Evolutionary conservation across 2,888 invertebrate genomes (phyloP), one percentile per base, ranked within the genome.

Genomic region (Parnassius apollo): DNA sequence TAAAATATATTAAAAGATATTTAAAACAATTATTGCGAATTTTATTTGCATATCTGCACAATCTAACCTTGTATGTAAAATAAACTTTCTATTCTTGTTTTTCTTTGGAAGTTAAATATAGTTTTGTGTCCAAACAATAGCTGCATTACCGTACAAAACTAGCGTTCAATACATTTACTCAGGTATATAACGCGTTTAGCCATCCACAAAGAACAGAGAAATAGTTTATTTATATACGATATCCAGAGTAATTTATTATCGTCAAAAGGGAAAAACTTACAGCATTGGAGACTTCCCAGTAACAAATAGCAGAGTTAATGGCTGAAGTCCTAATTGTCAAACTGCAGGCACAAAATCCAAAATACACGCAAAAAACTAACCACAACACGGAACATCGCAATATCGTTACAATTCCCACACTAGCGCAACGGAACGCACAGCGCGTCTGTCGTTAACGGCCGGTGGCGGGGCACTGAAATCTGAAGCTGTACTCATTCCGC

Each of bases 391-490:
- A 76, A 79, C 86, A 86, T 88, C 87, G 88, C 82, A 82, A 81
- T 76, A 68, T 75, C 68, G 72, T 78, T 75, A 71, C 82, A 83
- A 80, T 80, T 81, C 78, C 83, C 77, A 64, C 75, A 70, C 74
- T 73, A 66, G 59, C 65, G 66, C 72, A 66, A 69, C 66, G 56
- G 71, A 52, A 68, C 80, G 12, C 45, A 73, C 74, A 68, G 66
- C 71, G 2, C 87, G 77, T 83, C 82, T 72, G 65, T 65, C 66
- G 69, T 52, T 79, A 68, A 68, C 88, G 85, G 83, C 87, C 67
- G 69, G 78, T 71, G 84, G 86, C 88, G 87, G 82, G 85, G 79
- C 70, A 88, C 88, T 88, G 79, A 78, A 75, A 74, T 65, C 88
- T 88, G 79, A 78, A 75, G 74, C 65, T 68, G 62, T 63, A 66